These are phyloP conservation scores for Trichogramma dendrolimi DNA, from an alignment of 2,888 invertebrate species.

Conservation along the genomic window DNA sequence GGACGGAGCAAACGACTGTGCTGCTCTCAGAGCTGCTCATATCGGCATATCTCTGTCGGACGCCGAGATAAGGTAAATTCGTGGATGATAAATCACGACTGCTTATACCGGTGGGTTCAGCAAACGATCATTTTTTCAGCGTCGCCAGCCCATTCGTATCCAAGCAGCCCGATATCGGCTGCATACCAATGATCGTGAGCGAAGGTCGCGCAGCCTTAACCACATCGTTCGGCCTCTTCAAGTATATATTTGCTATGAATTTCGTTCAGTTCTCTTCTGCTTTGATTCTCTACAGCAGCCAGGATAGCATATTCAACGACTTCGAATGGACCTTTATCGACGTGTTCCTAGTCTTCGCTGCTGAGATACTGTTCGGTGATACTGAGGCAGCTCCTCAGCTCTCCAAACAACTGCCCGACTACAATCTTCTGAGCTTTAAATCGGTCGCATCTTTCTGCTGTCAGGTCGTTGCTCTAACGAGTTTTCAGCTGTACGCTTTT, in stretches of 20 bases:
- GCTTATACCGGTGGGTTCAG: background rate
- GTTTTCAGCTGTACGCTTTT: constrained; percentile 54
- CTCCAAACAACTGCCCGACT: constrained; percentile 56
- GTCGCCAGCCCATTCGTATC: constrained; percentile 90
- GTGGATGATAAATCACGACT: constrained; percentile 1
- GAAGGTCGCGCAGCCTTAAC: constrained; percentile 84
- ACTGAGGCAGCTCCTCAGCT: constrained; percentile 55
- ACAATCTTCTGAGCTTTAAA: constrained; percentile 55
- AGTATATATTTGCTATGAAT: constrained; percentile 86
- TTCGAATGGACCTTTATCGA: constrained; percentile 66
- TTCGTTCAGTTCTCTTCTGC: constrained; percentile 83
- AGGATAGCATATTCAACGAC: constrained; percentile 61
- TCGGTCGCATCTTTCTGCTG: constrained; percentile 55
- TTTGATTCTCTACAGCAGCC: constrained; percentile 69
- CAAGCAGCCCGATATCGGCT: constrained; percentile 73
- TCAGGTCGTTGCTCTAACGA: constrained; percentile 55
- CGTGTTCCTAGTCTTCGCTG: constrained; percentile 59
- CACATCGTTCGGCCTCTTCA: constrained; percentile 85
- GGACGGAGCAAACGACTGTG: constrained; percentile 82
- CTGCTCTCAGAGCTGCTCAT: constrained; percentile 82
- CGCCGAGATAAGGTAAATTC: constrained; percentile 66
- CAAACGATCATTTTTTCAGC: constrained; percentile 47
- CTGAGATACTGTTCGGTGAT: constrained; percentile 64
- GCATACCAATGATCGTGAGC: constrained; percentile 72
- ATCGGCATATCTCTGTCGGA: constrained; percentile 84